Evolutionary conservation across 2,888 invertebrate species (phyloP).

Genomic region (Sepioteuthis lessoniana): DNA sequence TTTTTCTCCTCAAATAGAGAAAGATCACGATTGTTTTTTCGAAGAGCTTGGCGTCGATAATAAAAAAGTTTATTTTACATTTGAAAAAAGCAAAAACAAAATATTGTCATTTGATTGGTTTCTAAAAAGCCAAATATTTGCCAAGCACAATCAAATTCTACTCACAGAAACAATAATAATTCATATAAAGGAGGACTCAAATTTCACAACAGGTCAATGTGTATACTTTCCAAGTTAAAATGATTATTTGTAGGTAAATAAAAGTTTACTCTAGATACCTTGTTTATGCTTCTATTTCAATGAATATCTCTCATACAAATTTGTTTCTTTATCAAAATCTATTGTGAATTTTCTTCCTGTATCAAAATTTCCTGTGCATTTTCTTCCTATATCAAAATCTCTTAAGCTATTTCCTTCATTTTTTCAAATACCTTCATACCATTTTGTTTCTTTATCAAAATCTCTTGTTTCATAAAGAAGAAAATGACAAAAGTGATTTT

Average conservation of each 20-base stretch:
- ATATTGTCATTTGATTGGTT: not conserved
- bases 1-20: not conserved
- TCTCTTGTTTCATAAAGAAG: no score
- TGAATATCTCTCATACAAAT: not conserved
- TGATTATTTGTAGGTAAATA: not conserved
- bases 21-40: not conserved
- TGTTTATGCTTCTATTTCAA: not conserved
- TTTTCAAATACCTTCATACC: no score
- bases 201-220: not conserved
- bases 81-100: not conserved
- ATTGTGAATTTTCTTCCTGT: no score
- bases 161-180: not conserved
- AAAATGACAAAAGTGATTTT: no score
- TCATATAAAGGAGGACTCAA: not conserved
- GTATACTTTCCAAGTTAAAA: not conserved
- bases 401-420: no score
- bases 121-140: not conserved
- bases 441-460: no score
- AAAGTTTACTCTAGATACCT: not conserved
- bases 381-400: no score
- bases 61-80: not conserved
- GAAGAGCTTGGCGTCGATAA: slow-evolving; percentile 9
- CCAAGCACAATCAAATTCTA: not conserved
- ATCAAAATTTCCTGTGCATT: no score
- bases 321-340: not conserved